A percentile compares a stretch with the other conserved stretches of the same genome.
Evolutionary conservation across 2,113 vertebrate species (phyloP).

Genomic region (Larimichthys crocea): DNA sequence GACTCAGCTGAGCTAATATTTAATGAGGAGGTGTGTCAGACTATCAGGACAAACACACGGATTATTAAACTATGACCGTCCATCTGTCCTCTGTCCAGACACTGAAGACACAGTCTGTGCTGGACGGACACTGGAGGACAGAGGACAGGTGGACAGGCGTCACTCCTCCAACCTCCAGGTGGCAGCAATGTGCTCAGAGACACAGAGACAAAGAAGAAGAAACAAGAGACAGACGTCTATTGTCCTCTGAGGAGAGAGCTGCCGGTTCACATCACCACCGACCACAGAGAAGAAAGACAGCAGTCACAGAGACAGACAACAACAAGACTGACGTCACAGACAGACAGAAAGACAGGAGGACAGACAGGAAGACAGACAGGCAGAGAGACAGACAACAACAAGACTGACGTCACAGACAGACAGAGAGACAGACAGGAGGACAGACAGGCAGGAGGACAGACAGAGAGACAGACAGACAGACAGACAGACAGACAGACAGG

Average conservation of each 20-base stretch:
- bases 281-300: constrained; percentile 35
- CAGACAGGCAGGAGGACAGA: background rate
- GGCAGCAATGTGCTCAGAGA: background rate
- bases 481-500: constrained; percentile 14
- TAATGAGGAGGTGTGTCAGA: background rate
- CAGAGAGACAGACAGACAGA: constrained; percentile 34
- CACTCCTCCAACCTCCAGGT: no score
- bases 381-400: constrained; percentile 39
- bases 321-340: constrained; percentile 40
- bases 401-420: constrained; percentile 3
- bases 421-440: background rate
- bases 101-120: no score
- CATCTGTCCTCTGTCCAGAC: no score
- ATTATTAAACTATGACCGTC: no score
- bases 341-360: background rate
- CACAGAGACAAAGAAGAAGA: no score
- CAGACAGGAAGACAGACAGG: background rate
- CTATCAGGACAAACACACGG: no score
- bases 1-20: background rate
- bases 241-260: constrained; percentile 42
- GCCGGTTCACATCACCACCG: constrained; percentile 41
- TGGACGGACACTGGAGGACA: no score
- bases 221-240: constrained; percentile 7
- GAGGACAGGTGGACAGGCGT: no score
- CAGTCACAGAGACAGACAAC: constrained; percentile 12